phyloP scores from a whole-genome alignment of 2,797 vertebrate species.

The Atherinosoma microstoma region DNA sequence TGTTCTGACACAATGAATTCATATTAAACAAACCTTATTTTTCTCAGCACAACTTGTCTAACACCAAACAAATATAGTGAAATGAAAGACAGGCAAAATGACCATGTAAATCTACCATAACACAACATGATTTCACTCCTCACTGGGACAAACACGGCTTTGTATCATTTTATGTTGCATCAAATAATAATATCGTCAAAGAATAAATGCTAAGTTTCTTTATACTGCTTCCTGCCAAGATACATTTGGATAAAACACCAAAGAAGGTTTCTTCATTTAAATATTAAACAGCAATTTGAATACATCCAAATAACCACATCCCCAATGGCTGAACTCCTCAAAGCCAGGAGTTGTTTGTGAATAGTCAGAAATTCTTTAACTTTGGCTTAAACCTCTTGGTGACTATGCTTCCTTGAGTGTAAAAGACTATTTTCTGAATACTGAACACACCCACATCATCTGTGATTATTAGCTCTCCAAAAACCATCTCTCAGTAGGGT shows the following conservation, averaged over 20 bases:
- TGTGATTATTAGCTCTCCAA: not conserved
- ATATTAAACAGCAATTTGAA: conserved; percentile 44
- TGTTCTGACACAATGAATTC: conserved; percentile 4
- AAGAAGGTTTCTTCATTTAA: conserved; percentile 25
- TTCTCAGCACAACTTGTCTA: not conserved
- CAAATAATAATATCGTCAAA: not conserved
- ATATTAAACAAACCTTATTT: not conserved
- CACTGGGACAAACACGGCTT: not conserved
- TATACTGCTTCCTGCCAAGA: not conserved
- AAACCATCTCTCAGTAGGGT: not conserved
- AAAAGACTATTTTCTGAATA: not conserved
- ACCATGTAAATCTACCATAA: not conserved
- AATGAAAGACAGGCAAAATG: not conserved
- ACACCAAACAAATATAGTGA: not conserved
- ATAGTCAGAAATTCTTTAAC: not conserved
- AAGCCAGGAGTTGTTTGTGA: not conserved
- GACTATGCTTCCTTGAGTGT: not conserved
- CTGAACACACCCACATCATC: not conserved
- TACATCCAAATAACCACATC: conserved; percentile 37
- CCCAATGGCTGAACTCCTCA: not conserved
- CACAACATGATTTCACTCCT: not conserved
- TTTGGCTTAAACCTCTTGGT: not conserved
- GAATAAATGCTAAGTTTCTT: not conserved
- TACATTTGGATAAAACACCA: not conserved
- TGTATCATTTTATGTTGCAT: not conserved